A percentile compares a stretch with the other conserved stretches of the same genome.
Evolutionary conservation across 2,888 invertebrate species (phyloP).

Genomic region (Netelia inedita): DNA sequence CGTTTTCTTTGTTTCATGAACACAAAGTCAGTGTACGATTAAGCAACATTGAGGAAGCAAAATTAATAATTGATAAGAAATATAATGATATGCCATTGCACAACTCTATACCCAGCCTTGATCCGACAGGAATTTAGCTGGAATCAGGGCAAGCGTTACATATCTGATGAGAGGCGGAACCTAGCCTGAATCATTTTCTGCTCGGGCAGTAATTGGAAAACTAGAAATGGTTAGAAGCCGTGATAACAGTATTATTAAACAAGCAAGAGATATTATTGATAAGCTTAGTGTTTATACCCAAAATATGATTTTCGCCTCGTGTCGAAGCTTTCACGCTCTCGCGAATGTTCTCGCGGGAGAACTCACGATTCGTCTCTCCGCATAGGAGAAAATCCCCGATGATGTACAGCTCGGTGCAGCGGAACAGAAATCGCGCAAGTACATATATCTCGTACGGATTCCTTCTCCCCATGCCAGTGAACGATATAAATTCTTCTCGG

Average conservation of each 20-base stretch:
- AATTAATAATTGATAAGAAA: too few relatives aligned
- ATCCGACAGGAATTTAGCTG: too few relatives aligned
- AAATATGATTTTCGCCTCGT: constrained; percentile 1
- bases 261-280: constrained; percentile 1
- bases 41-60: too few relatives aligned
- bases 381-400: constrained; percentile 62
- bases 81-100: too few relatives aligned
- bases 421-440: constrained; percentile 71
- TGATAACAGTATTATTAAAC: neutral
- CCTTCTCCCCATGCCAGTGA: constrained; percentile 54
- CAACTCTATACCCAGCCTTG: too few relatives aligned
- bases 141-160: too few relatives aligned
- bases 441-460: constrained; percentile 67
- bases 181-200: too few relatives aligned
- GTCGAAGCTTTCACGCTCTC: constrained; percentile 14
- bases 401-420: constrained; percentile 69
- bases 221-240: too few relatives aligned
- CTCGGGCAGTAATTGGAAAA: too few relatives aligned
- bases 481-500: constrained; percentile 71
- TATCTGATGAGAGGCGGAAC: too few relatives aligned
- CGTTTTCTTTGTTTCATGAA: too few relatives aligned
- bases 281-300: neutral
- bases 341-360: constrained; percentile 28
- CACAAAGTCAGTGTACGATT: too few relatives aligned
- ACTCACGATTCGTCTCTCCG: constrained; percentile 45